Base-by-base conservation (phyloP, 2,888 invertebrate genomes). In the Euproctis similis region DNA sequence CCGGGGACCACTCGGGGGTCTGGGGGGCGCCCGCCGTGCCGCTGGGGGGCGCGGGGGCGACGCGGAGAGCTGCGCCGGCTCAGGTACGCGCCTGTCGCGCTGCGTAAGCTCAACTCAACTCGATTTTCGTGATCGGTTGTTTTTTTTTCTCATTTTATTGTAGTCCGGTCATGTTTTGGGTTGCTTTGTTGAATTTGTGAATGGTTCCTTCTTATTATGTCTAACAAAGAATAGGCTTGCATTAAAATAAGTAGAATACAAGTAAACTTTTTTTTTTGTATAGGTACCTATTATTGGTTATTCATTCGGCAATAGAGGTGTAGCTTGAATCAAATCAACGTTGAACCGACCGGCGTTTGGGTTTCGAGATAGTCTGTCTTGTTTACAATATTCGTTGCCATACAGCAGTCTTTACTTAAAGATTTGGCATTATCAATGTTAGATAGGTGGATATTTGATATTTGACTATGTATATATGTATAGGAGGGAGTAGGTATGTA, bases 131-230 rank as follows among this genome's bases (percentile, higher is more conserved):
- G 76, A 77, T 76, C 70, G 62, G 63, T 66, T 71, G 63, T 66
- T 71, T 77, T 70, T 19, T 59, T 61, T 63, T 48, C 59, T 53
- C 54, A 67, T 67, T 21, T 71, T 69, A 70, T 71, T 72, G 66
- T 72, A 68, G 67, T 71, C 72, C 68, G 64, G 62, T 69, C 75
- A 69, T 72, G 74, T 69, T 78, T 77, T 70, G 66, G 68, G 69
- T 61, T 61, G 70, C 73, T 77, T 75, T 77, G 77, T 77, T 66
- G 65, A 65, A 71, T 76, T 77, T 75, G 75, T 81, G 80, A 81
- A 81, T 78, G 78, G 70, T 60, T 54, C n/a, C n/a, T n/a, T n/a
- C 53, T 54, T 52, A 52, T 59, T 59, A 51, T 53, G 46, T 42
- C 39, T 43, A 44, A 31, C 28, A 37, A 43, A 63, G 55, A 59